Conservation (phyloP, 1,140 invertebrate genomes). For the Orchesella cincta region DNA sequence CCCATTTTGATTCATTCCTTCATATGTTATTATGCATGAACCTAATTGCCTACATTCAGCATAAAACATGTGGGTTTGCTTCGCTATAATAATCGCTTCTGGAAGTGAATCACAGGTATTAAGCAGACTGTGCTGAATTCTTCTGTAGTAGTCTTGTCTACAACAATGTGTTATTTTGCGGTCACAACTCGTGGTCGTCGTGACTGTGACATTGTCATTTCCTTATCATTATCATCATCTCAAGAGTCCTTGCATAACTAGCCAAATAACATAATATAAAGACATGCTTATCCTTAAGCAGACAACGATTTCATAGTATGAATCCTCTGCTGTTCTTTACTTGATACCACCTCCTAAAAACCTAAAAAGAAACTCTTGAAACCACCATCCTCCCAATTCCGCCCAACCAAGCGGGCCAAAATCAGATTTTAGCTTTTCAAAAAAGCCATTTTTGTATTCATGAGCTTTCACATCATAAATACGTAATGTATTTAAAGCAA, state of each 20-base stretch:
- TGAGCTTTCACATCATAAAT: not conserved
- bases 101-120: not conserved
- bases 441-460: not conserved
- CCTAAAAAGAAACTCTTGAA: not conserved
- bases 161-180: no score
- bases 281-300: not conserved
- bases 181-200: no score
- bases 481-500: not conserved
- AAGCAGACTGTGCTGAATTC: not conserved
- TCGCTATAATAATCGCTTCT: not conserved
- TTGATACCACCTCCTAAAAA: not conserved
- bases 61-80: not conserved
- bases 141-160: no score
- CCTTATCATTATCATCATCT: not conserved
- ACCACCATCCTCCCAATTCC: not conserved
- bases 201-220: no score
- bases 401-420: not conserved
- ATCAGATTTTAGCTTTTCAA: no score
- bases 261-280: not conserved
- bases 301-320: not conserved
- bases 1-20: not conserved
- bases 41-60: not conserved
- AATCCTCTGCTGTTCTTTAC: not conserved
- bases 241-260: not conserved
- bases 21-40: not conserved